These are phyloP conservation scores for Anaspis maculata DNA, from an alignment of 2,888 invertebrate genomes.

Conservation along the genomic window DNA sequence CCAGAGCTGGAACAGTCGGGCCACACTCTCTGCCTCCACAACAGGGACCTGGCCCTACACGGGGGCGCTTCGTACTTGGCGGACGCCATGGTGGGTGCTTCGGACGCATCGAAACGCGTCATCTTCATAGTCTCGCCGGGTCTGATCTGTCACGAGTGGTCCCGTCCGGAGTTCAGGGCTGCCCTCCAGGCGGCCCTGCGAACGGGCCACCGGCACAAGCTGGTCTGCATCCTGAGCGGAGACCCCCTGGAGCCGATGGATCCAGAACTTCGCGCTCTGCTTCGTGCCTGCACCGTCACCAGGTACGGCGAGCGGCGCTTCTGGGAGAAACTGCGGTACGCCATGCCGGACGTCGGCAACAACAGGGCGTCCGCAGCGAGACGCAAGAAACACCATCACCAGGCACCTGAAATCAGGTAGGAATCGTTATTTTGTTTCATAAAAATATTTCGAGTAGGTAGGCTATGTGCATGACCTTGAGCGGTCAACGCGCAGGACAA, in stretches of 20 bases:
- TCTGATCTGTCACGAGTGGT: slow-evolving; percentile 79
- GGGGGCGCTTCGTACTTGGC: slow-evolving; percentile 54
- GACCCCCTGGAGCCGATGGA: slow-evolving; percentile 65
- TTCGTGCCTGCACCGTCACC: slow-evolving; percentile 62
- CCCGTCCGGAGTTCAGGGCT: slow-evolving; percentile 69
- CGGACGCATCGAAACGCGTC: slow-evolving; percentile 61
- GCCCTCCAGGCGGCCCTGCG: slow-evolving; percentile 71
- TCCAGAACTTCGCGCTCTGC: slow-evolving; percentile 63
- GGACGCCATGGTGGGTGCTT: slow-evolving; percentile 54
- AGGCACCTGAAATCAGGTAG: slow-evolving; percentile 47
- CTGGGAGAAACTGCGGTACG: slow-evolving; percentile 74
- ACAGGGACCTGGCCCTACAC: slow-evolving; percentile 50
- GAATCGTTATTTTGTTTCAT: too few species aligned
- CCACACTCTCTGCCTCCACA: slow-evolving; percentile 62
- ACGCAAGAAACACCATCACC: slow-evolving; percentile 46
- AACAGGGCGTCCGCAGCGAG: slow-evolving; percentile 48
- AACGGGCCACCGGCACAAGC: slow-evolving; percentile 54
- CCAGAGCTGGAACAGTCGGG: slow-evolving; percentile 65
- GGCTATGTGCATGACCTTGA: too few species aligned
- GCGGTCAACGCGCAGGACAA: too few species aligned
- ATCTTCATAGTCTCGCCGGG: slow-evolving; percentile 72
- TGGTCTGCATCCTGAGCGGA: slow-evolving; percentile 55
- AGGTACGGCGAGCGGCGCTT: slow-evolving; percentile 73
- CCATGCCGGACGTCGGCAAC: slow-evolving; percentile 66
- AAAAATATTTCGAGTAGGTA: too few species aligned